Evolutionary conservation across 2,797 vertebrate genomes (phyloP), one percentile per base, ranked within the genome.

Genomic region (Sus cebifrons): DNA sequence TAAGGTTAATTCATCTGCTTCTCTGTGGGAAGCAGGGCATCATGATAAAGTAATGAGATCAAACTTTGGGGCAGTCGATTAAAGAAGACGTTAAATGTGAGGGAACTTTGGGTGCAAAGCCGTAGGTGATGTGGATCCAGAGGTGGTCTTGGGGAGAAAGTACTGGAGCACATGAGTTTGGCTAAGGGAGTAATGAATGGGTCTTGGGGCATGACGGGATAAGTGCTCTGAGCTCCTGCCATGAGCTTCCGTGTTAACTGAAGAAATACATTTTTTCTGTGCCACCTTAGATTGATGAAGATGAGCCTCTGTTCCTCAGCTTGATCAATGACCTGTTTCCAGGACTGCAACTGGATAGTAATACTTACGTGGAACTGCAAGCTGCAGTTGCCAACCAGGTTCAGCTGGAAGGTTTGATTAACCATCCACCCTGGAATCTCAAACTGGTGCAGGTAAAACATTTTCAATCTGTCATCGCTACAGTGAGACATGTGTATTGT

Each of bases 341-440:
- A 15, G 99, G 98, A 1, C 58, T 99, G 79, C 98, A 98, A 3
- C 21, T 99, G 83, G 99, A 99, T 32, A 98, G 98, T 20, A 99
- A n/a, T 29, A 98, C 96, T 13, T 98, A 99, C 0, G 67, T 12
- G 18, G 98, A 98, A 0, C 97, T 99, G 74, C 99, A 99, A 79
- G 54, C 82, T 23, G 99, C 99, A 12, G 98, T 99, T 65, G 44
- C 96, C 56, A 98, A 98, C 93, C 99, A 99, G 92, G 98, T 99
- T 81, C 97, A 98, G 52, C 85, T 98, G 15, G 98, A 98, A 94
- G 98, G 98, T n/a, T 10, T 99, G 96, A 95, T 99, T 94, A 99
- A 99, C 93, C 98, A 99, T 86, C 99, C 98, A 49, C 98, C 99
- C 9, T 99, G 99, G 99, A 99, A 99, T 94, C 98, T 99, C 94